Evolutionary conservation across 92 coral and sea anemone species (phyloP), one percentile per base, ranked within the genome.

Genomic region (Epizoanthus ramosus): DNA sequence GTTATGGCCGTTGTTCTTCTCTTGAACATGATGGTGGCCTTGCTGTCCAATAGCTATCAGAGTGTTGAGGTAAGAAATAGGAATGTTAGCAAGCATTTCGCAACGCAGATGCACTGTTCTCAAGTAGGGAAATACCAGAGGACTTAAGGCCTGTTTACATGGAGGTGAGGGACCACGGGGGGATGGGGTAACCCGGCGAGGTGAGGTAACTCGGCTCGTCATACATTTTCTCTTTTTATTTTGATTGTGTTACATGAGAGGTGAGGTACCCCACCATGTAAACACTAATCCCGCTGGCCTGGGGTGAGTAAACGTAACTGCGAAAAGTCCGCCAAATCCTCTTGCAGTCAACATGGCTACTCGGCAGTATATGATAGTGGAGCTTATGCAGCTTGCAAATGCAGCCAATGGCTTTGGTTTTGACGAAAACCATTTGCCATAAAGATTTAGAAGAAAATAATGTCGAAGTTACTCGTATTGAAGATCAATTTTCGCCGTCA

Each of bases 131-230:
- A n/a, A n/a, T n/a, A n/a, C n/a, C n/a, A n/a, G 82, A 76, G 21
- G 25, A 76, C 68, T 74, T 4, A 74, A 68, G 57, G 25, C 61
- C 80, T 74, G 68, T 63, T 63, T 63, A 63, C 68, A 63, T 63
- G 68, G 68, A 4, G 68, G 23, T 19, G 68, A 63, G 68, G 23
- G 18, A 63, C 23, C 68, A 63, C 68, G 68, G 68, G 68, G 68
- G 68, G 9, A 8, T 24, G 35, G 68, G 68, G 68, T 63, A 4
- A 63, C 68, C 68, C 68, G 68, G 68, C 19, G 1, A 4, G 68
- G 68, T 19, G 2, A 0, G 68, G 68, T 63, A 63, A 63, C 68
- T 63, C 68, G 68, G 68, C 68, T 63, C 68, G 68, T 63, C 68
- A 63, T 63, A 63, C 68, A 63, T 63, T 63, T 63, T 63, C 68